Conservation (phyloP, 2,797 vertebrate species). For the Allenopithecus nigroviridis region DNA sequence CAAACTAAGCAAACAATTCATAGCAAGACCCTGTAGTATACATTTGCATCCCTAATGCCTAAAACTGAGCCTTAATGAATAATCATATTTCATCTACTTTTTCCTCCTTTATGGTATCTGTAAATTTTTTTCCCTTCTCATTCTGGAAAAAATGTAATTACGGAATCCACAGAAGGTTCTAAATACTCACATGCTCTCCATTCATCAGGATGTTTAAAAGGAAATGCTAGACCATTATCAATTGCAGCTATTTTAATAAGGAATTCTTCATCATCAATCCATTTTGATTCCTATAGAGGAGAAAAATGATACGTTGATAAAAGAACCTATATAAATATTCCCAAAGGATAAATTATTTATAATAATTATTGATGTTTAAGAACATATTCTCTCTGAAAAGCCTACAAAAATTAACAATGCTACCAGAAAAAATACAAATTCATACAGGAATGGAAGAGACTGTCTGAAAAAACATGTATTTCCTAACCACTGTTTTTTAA, state of each 20-base stretch:
- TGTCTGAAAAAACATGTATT: slow-evolving; percentile 19
- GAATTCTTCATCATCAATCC: slow-evolving; percentile 87
- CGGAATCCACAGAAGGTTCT: background rate
- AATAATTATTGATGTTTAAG: slow-evolving; percentile 36
- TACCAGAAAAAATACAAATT: slow-evolving; percentile 33
- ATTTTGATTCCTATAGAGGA: slow-evolving; percentile 87
- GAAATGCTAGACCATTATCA: slow-evolving; percentile 98
- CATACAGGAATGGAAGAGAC: background rate
- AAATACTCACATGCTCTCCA: slow-evolving; percentile 96
- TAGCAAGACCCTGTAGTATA: background rate
- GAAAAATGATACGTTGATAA: slow-evolving; percentile 48
- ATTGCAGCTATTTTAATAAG: slow-evolving; percentile 96
- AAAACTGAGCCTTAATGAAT: background rate
- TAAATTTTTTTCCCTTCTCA: background rate
- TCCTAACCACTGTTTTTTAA: background rate
- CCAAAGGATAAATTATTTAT: slow-evolving; percentile 25
- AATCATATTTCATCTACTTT: background rate
- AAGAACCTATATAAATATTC: slow-evolving; percentile 34
- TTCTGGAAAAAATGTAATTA: background rate
- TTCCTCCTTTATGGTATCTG: background rate
- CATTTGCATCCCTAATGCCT: background rate
- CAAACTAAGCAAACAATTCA: background rate
- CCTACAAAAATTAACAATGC: slow-evolving; percentile 37
- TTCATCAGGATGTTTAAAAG: slow-evolving; percentile 98
- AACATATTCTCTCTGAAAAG: slow-evolving; percentile 22